Conservation (phyloP, 2,888 invertebrate genomes). For the Odontomyia ornata region DNA sequence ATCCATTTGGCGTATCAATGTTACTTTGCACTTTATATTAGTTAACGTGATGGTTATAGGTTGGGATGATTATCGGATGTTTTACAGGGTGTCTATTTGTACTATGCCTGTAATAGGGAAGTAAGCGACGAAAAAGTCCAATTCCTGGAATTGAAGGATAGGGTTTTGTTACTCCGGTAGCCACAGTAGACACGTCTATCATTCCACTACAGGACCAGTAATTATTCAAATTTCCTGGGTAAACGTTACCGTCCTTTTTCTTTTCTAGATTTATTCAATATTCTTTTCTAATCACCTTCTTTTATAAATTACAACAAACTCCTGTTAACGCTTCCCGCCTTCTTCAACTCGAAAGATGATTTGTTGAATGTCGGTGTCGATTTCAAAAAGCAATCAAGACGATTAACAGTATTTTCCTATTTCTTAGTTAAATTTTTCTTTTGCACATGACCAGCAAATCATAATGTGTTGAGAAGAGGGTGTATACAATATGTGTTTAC, state of each 20-base stretch:
- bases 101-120: no score
- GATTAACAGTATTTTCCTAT: conserved; percentile 23
- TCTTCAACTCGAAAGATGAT: neutral
- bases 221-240: no score
- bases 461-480: neutral
- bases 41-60: neutral
- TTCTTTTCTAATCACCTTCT: no score
- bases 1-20: neutral
- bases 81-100: no score
- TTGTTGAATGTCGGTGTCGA: conserved; percentile 31
- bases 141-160: no score
- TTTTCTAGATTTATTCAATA: no score
- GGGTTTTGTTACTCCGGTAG: no score
- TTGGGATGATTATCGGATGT: no score
- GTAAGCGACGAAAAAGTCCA: no score
- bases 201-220: no score
- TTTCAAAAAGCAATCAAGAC: conserved; percentile 15
- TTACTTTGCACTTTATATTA: neutral
- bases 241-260: no score
- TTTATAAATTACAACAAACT: neutral
- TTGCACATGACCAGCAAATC: neutral
- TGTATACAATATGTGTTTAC: neutral
- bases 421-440: neutral
- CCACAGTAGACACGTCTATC: no score
- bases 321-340: neutral